phyloP scores from a whole-genome alignment of 2,888 invertebrate species.

The Venusia cambrica region DNA sequence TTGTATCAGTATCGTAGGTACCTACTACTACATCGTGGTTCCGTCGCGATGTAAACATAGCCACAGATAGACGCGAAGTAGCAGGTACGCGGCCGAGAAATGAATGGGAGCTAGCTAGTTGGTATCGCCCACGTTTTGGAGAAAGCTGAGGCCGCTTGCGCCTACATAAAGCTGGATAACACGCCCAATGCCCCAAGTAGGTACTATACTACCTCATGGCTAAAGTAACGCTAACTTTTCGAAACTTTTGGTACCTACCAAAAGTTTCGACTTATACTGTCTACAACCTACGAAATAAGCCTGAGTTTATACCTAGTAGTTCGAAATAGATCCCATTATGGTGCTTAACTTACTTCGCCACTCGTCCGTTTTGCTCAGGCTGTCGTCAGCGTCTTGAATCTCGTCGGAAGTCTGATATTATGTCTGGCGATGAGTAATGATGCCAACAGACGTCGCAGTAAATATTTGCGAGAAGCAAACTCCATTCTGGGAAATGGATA shows the following conservation, averaged over 20 bases:
- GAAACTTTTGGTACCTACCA: constrained; percentile 6
- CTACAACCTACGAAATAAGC: no score
- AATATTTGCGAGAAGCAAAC: constrained; percentile 8
- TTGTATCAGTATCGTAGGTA: constrained; percentile 44
- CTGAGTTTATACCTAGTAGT: no score
- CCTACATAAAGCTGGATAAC: constrained; percentile 33
- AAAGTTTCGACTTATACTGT: no score
- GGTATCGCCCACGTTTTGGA: constrained; percentile 67
- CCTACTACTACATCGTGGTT: constrained; percentile 34
- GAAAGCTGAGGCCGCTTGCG: constrained; percentile 52
- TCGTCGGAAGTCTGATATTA: constrained; percentile 28
- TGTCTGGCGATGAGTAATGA: constrained; percentile 29
- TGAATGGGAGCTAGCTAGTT: constrained; percentile 62
- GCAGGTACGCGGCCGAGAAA: constrained; percentile 40
- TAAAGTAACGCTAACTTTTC: constrained; percentile 2
- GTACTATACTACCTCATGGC: not conserved
- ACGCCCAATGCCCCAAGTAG: constrained; percentile 10
- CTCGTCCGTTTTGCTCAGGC: no score
- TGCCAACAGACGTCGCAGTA: constrained; percentile 21
- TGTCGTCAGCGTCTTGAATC: constrained; percentile 23
- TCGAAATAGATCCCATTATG: no score
- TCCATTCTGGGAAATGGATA: not conserved
- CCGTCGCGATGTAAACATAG: constrained; percentile 43
- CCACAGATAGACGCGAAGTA: constrained; percentile 18
- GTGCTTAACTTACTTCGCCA: no score